Base-by-base conservation (phyloP, 2,888 invertebrate species). In the Drosophila aldrichi region DNA sequence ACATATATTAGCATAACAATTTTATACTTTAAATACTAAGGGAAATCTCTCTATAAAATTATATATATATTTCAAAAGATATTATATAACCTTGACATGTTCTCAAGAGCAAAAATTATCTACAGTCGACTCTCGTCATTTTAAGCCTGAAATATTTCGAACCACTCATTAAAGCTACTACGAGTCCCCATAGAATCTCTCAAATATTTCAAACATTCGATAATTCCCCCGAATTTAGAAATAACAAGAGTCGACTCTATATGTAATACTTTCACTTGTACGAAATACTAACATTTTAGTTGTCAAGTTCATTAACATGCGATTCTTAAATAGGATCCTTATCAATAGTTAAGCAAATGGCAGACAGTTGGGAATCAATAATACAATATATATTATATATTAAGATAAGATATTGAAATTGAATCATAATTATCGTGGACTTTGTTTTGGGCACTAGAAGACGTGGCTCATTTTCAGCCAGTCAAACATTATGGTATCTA, bases 361-460 rank as follows among this genome's bases (percentile, higher is more conserved):
- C 59, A 71, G 59, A 60, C 51, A 59, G 40, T 51, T 52, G 56
- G 62, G 46, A 18, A 61, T 20, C 41, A 18, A 57, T 71, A 52
- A 16, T 38, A 49, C 51, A 10, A 48, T 43, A 43, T 20, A 38
- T 32, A 55, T 12, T 32, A 55, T 12, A 12, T 10, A 29, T 14
- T 41, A 18, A 41, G 75, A 75, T 77, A 66, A 75, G 75, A 66
- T 57, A 48, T 56, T 4, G 14, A n/a, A 20, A 66, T 38, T 70
- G 66, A 63, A 51, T 76, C 76, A 65, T 16, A 40, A 46, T 34
- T 55, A 51, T 52, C 22, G 25, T 76, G 72, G 41, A 76, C 75
- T 77, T 77, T 76, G 44, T 14, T 7, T 34, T 8, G 40, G 12
- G 14, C 16, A 46, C 22, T 22, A 46, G 49, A 43, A 63, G 49